Evolutionary conservation across 2,888 invertebrate genomes (phyloP).

Genomic region (Tetragonisca angustula): DNA sequence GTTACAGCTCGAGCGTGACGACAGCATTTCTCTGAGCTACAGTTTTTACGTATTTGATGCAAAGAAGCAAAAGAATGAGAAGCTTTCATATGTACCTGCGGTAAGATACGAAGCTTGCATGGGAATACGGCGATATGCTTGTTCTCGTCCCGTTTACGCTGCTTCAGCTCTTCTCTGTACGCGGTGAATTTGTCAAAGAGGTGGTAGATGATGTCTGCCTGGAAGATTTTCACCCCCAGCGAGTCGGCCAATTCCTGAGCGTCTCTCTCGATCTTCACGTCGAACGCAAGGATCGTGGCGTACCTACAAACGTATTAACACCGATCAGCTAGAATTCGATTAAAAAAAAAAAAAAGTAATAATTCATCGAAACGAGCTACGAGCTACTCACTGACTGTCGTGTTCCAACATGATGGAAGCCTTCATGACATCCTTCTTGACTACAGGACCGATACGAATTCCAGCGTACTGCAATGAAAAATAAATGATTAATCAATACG

Average conservation of each 20-base stretch:
- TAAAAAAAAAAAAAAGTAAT: not conserved
- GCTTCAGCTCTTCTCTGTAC: conserved; percentile 95
- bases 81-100: conserved; percentile 86
- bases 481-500: not conserved
- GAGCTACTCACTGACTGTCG: conserved; percentile 92
- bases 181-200: conserved; percentile 98
- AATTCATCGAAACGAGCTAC: not conserved
- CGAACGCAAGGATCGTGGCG: conserved; percentile 99
- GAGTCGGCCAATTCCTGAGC: conserved; percentile 99
- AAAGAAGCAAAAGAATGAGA: not conserved
- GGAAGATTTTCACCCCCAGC: conserved; percentile 97
- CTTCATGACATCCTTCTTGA: conserved; percentile 99
- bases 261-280: conserved; percentile 98
- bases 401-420: conserved; percentile 99
- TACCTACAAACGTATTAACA: conserved; percentile 85
- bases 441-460: conserved; percentile 99
- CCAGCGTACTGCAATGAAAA: conserved; percentile 92
- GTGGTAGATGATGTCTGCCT: conserved; percentile 99
- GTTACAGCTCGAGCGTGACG: not conserved
- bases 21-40: too few species aligned
- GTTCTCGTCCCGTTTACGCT: conserved; percentile 96
- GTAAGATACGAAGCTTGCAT: conserved; percentile 93
- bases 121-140: conserved; percentile 99
- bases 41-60: not conserved
- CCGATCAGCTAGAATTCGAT: not conserved